Evolutionary conservation across 2,888 invertebrate species (phyloP), one percentile per base, ranked within the genome.

Genomic region (Heliconius aoede): DNA sequence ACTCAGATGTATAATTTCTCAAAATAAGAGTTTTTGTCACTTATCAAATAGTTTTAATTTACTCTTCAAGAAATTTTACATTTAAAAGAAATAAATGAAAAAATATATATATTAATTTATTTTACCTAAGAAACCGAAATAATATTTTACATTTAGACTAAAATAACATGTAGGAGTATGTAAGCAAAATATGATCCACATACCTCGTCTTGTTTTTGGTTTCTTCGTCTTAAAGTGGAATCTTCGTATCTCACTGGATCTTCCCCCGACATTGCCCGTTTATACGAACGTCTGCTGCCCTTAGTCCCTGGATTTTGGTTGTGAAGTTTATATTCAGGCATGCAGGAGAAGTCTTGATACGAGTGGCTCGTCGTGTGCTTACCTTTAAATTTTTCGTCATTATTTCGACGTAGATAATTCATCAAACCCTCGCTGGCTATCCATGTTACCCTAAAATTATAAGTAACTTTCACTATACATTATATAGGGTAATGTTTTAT

Each of bases 241-340:
- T 92, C 91, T 7, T 86, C 86, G 78, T 87, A 86, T 18, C 86
- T 84, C 0, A 86, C 86, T 0, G 92, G 91, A 71, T 94, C 94
- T 80, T 94, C 94, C 0, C 94, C 93, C 0, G 94, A 94, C 3
- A 94, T 93, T 0, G 94, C 94, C 15, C 93, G 85, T 82, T 93
- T 92, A 80, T 94, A 94, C 0, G 94, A 93, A n/a, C 93, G 81
- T 74, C 94, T 83, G 13, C 94, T 85, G 0, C 91, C 92, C 73
- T 91, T 92, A 11, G 84, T 85, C 73, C 92, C 91, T 0, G 80
- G 80, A 58, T 83, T 86, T 4, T 85, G 79, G 3, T 82, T 84
- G 24, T 82, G 82, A 3, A 80, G 78, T 58, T 85, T 86, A 72
- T 86, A 86, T 67, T 90, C 91, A 0, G 91, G 88, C 65, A 90